Percentiles rank a stretch among this genome's conserved stretches.
phyloP scores from a whole-genome alignment of 2,888 invertebrate species.

The Diploptera punctata region DNA sequence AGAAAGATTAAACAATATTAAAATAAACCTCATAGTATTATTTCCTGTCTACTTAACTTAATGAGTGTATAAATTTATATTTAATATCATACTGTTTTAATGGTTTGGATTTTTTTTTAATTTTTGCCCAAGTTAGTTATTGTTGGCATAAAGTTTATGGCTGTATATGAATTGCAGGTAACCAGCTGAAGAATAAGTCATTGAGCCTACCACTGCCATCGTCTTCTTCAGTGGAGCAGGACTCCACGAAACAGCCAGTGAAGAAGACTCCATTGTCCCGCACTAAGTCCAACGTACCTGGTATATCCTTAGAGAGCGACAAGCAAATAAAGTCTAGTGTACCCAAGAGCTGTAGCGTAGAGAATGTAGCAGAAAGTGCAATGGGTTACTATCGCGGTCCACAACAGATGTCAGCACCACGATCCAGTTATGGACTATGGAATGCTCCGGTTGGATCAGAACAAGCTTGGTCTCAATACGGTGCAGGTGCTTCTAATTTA shows the following conservation, averaged over 20 bases:
- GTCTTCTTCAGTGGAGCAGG: slow-evolving; percentile 38
- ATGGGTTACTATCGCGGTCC: slow-evolving; percentile 5
- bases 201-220: slow-evolving; percentile 58
- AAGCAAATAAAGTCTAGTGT: slow-evolving; percentile 24
- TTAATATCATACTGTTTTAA: neutral
- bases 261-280: slow-evolving; percentile 68
- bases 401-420: slow-evolving; percentile 13
- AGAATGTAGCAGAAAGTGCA: slow-evolving; percentile 51
- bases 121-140: neutral
- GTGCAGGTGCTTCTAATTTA: neutral
- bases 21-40: too few relatives aligned
- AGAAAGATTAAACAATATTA: too few relatives aligned
- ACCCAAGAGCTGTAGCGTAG: slow-evolving; percentile 42
- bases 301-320: slow-evolving; percentile 29
- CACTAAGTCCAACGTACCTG: slow-evolving; percentile 68
- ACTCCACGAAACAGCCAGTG: slow-evolving; percentile 44
- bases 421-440: slow-evolving; percentile 42
- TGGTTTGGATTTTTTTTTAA: neutral
- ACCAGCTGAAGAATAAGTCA: slow-evolving; percentile 54
- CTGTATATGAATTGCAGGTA: slow-evolving; percentile 48
- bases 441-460: slow-evolving; percentile 38
- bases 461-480: slow-evolving; percentile 41
- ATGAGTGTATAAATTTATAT: neutral
- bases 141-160: too few relatives aligned
- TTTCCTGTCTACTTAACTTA: too few relatives aligned